phyloP scores from a whole-genome alignment of 2,113 vertebrate species.

The Ondatra zibethicus region DNA sequence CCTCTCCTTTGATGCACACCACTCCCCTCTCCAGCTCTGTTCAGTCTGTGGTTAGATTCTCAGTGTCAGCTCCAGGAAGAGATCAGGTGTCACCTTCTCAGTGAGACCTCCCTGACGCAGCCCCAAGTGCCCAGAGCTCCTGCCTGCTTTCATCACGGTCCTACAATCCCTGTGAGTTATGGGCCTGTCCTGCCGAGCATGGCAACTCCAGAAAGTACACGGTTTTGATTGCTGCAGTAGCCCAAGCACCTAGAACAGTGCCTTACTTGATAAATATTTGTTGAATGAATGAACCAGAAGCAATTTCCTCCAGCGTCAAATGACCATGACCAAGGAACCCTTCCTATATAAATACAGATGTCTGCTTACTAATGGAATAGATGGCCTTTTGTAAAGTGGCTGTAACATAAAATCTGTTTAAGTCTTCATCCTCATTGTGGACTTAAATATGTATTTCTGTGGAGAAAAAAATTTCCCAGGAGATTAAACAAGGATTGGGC shows the following conservation, averaged over 20 bases:
- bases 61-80: not conserved
- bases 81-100: not conserved
- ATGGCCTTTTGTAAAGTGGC: constrained; percentile 18
- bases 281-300: not conserved
- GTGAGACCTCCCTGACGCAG: not conserved
- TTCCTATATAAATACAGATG: constrained; percentile 35
- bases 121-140: not conserved
- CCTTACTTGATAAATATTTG: not conserved
- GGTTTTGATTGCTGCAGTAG: not conserved
- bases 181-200: not conserved
- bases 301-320: constrained; percentile 17
- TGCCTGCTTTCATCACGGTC: not conserved
- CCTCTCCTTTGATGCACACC: not conserved
- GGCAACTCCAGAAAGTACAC: not conserved
- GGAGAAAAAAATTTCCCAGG: not conserved
- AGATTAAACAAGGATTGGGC: constrained; percentile 73
- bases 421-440: constrained; percentile 56
- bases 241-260: not conserved
- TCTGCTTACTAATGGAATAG: not conserved
- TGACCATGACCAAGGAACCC: not conserved
- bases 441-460: constrained; percentile 52
- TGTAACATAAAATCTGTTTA: constrained; percentile 37
- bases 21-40: not conserved
- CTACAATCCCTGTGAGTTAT: no score
- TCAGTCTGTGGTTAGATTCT: not conserved